Percentiles rank a stretch among this genome's conserved stretches.
Evolutionary conservation across 2,888 invertebrate genomes (phyloP).

Genomic region (Diachrysia chrysitis): DNA sequence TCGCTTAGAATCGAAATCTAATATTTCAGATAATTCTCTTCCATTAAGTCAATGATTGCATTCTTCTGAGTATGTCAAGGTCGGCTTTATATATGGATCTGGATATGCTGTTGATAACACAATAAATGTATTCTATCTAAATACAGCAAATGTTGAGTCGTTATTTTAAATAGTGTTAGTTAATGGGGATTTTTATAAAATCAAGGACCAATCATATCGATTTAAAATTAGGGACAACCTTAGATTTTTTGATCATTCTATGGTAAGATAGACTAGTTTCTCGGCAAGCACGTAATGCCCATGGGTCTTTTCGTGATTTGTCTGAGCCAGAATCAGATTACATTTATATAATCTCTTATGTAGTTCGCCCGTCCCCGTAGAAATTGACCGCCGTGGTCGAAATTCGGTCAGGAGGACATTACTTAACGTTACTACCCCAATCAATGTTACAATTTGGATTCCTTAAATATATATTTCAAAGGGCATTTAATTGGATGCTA

Average conservation of each 20-base stretch:
- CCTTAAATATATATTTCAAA: background rate
- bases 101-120: background rate
- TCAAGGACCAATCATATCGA: too few species aligned
- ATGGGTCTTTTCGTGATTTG: background rate
- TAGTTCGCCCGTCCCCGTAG: constrained; percentile 4
- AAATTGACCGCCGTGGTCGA: constrained; percentile 4
- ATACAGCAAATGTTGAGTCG: background rate
- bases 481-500: background rate
- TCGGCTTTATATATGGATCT: background rate
- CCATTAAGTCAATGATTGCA: background rate
- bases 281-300: background rate
- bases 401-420: constrained; percentile 4
- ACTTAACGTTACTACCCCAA: constrained; percentile 1
- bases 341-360: background rate
- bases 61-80: background rate
- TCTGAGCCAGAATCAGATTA: constrained; percentile 4
- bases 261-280: background rate
- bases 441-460: constrained; percentile 4
- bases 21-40: background rate
- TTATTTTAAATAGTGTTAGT: too few species aligned
- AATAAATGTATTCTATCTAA: background rate
- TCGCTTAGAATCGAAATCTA: background rate
- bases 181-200: too few species aligned
- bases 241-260: background rate
- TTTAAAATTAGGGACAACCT: too few species aligned